These are phyloP conservation scores for Priocnemis perturbator DNA, from an alignment of 2,888 invertebrate species.

Conservation along the genomic window DNA sequence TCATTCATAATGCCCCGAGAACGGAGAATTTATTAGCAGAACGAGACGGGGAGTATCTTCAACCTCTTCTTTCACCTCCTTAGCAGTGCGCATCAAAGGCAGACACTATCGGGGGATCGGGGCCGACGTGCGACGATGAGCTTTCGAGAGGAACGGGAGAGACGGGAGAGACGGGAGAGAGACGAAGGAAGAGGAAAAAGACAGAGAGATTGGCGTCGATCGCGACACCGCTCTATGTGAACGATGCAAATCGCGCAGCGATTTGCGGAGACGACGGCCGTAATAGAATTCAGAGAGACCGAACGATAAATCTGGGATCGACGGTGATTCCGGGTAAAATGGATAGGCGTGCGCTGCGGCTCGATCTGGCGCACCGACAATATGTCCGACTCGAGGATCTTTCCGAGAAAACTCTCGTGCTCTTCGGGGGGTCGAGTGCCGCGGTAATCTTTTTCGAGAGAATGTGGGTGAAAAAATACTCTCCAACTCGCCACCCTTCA, in stretches of 20 bases:
- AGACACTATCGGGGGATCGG: background rate
- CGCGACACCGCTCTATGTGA: too few species aligned
- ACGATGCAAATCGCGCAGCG: too few species aligned
- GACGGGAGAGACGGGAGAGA: conserved; percentile 16
- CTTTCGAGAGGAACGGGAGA: background rate
- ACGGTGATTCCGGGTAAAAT: too few species aligned
- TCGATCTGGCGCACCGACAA: too few species aligned
- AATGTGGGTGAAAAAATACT: background rate
- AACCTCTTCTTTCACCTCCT: conserved; percentile 5
- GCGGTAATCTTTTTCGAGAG: background rate
- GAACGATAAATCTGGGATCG: too few species aligned
- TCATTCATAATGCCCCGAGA: conserved; percentile 52
- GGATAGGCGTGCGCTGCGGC: too few species aligned
- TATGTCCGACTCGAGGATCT: too few species aligned
- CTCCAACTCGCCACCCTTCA: too few species aligned
- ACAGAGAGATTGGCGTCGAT: too few species aligned
- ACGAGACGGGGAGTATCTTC: background rate
- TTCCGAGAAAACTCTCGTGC: background rate
- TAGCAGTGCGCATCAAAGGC: background rate
- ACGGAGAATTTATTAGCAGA: conserved; percentile 43
- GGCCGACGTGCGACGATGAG: conserved; percentile 8
- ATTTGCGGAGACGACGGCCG: too few species aligned
- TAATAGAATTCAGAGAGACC: too few species aligned
- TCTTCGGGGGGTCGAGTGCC: background rate
- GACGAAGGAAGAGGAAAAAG: conserved; percentile 11